Conservation (phyloP, 2,888 invertebrate species). For the Ennomos erosarius region DNA sequence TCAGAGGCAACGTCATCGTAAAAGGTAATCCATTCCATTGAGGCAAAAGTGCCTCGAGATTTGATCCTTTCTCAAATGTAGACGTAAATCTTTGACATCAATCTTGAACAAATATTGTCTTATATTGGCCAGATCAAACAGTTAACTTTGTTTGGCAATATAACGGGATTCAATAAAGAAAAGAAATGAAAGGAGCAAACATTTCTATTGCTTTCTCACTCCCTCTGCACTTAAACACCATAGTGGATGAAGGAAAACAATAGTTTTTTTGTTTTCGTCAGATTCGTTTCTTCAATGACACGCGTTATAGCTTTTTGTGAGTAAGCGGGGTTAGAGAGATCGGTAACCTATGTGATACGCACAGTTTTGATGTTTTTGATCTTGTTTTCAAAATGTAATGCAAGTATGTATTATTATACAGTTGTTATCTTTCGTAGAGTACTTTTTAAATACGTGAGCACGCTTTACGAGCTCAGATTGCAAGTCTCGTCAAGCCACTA, state of each 20-base stretch:
- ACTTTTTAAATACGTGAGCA: slow-evolving; percentile 46
- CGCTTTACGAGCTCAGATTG: slow-evolving; percentile 56
- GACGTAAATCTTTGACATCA: slow-evolving; percentile 43
- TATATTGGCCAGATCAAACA: slow-evolving; percentile 44
- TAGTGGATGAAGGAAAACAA: too few relatives aligned
- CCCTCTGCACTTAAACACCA: too few relatives aligned
- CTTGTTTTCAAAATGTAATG: slow-evolving; percentile 40
- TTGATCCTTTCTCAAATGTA: slow-evolving; percentile 47
- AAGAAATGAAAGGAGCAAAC: too few relatives aligned
- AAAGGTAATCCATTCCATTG: slow-evolving; percentile 48
- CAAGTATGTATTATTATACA: slow-evolving; percentile 27
- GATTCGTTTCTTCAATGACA: too few relatives aligned
- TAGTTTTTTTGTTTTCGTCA: too few relatives aligned
- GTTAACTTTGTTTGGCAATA: slow-evolving; percentile 47
- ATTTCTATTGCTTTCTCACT: too few relatives aligned
- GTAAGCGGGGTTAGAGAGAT: slow-evolving; percentile 43
- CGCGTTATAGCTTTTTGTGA: slow-evolving; percentile 48
- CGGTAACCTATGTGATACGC: slow-evolving; percentile 14
- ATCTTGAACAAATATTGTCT: slow-evolving; percentile 53
- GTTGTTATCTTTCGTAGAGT: slow-evolving; percentile 46
- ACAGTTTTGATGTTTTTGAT: slow-evolving; percentile 12
- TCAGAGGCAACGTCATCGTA: slow-evolving; percentile 43
- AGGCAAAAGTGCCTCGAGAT: slow-evolving; percentile 31
- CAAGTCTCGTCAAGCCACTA: slow-evolving; percentile 48
- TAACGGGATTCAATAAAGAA: too few relatives aligned